Evolutionary conservation across 2,113 vertebrate genomes (phyloP), one percentile per base, ranked within the genome.

Genomic region (Burhinus bistriatus): DNA sequence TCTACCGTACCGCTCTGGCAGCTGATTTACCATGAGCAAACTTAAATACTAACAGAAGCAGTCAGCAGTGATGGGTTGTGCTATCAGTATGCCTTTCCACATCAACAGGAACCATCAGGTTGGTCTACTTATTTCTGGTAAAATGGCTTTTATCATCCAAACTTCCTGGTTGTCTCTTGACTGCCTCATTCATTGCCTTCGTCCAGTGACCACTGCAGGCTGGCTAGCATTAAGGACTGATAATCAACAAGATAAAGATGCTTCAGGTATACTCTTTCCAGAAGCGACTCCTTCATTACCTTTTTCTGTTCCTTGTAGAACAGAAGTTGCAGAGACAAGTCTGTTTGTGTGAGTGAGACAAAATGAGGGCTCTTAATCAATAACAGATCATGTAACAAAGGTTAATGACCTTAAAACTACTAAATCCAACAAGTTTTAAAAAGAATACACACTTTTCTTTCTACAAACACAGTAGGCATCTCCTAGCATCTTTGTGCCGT

Each of bases 21-120:
- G 52, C 4, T 32, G 22, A 34, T 32, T 45, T 36, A 70, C 45
- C 55, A 5, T 0, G 1, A 40, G 12, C 2, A 3, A 82, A 49
- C 16, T 19, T 10, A 26, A n/a, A 27, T 9, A 30, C 70, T 52
- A 38, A 26, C 18, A 65, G 29, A 58, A 71, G 44, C 51, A n/a
- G 23, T 25, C 29, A 54, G 4, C 12, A 40, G 55, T 3, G 4
- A 36, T 1, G 22, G 34, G 26, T 61, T 0, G 0, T 44, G 40
- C 61, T 55, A 32, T 29, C 61, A 30, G 36, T 5, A 8, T 4
- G 5, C 25, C 29, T 72, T 62, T 69, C 54, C 38, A 38, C 36
- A 40, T 64, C 30, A 36, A 14, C 38, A 27, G 61, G 36, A 61
- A 36, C 44, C 15, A 7, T 12, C 5, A 9, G 13, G 26, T 8